Base-by-base conservation (phyloP, 2,888 invertebrate species). In the Rotaria socialis region DNA sequence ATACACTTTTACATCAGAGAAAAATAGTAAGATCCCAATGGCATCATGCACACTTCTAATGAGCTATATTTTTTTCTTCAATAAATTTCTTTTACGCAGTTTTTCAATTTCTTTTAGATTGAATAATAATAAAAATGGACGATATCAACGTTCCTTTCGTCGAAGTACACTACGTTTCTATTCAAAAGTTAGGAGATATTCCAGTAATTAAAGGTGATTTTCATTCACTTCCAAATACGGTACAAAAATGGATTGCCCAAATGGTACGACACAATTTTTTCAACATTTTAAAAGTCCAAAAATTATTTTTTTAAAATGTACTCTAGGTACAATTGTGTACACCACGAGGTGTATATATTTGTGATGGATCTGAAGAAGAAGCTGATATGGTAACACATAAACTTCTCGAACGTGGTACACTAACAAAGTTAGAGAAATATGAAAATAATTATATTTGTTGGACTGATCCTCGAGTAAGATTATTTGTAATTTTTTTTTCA, bases 331-430 rank as follows among this genome's bases (percentile, higher is more conserved):
- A 93, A 35, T 92, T 97, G 0, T 97, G 97, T 91, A 94, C 94
- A 90, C 97, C 97, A 0, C 94, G 95, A 87, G 94, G 94, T 86
- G 93, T 98, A 86, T 96, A 97, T 91, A 94, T 97, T 85, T 97
- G 97, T 91, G 96, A 97, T 92, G 97, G 97, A 35, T 94, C 95
- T 52, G 95, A 95, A 4, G 92, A 92, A 2, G 97, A 97, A 90
- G 95, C 95, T 88, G 92, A 93, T 11, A 93, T 94, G 87, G 91
- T 97, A 87, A 91, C 96, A 87, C 94, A 94, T 87, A 92, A 94
- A 56, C 93, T 97, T 92, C 89, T 90, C 88, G 89, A 94, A 88
- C 94, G 94, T 89, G 95, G 95, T 85, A 94, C 95, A 55, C 41
- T 43, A 56, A 27, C 56, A 85, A 55, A 41, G 11, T 43, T 84